phyloP scores from a whole-genome alignment of 2,797 vertebrate species.

The Hippoglossus hippoglossus region DNA sequence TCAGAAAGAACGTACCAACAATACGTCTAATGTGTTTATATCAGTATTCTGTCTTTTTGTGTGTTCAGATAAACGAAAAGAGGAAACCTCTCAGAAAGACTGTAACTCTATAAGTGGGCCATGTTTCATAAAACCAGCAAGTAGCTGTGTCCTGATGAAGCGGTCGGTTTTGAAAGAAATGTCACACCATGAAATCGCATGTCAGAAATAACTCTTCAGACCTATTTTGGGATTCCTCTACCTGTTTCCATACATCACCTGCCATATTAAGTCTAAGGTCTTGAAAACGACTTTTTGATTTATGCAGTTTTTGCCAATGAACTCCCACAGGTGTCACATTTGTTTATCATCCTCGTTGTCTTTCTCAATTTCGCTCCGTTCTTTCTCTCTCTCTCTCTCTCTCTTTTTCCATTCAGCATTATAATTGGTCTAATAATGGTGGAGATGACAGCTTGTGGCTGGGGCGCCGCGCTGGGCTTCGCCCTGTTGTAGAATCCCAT shows the following conservation, averaged over 20 bases:
- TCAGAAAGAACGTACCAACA: too few species aligned
- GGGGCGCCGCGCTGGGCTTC: slow-evolving; percentile 15
- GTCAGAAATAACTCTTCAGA: slow-evolving; percentile 16
- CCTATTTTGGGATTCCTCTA: not conserved
- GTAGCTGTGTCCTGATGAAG: slow-evolving; percentile 10
- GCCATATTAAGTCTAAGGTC: slow-evolving; percentile 22
- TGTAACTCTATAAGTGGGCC: not conserved
- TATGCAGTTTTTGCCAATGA: slow-evolving; percentile 36
- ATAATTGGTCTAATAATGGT: slow-evolving; percentile 66
- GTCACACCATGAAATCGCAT: slow-evolving; percentile 24
- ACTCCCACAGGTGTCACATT: slow-evolving; percentile 38
- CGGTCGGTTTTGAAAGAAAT: slow-evolving; percentile 5
- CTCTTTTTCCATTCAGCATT: slow-evolving; percentile 24
- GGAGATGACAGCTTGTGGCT: slow-evolving; percentile 35
- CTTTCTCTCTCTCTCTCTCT: slow-evolving; percentile 1
- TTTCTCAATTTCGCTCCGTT: slow-evolving; percentile 10
- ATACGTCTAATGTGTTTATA: not conserved
- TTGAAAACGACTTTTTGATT: slow-evolving; percentile 31
- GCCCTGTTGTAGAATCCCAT: slow-evolving; percentile 47
- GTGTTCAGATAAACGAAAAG: not conserved
- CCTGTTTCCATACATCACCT: slow-evolving; percentile 2
- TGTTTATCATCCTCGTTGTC: slow-evolving; percentile 42
- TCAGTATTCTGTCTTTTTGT: not conserved
- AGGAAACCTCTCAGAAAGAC: not conserved
- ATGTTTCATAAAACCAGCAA: too few species aligned